Percentiles rank a stretch among this genome's conserved stretches.
Conservation (phyloP, 2,888 invertebrate genomes). For the Dilophus febrilis region DNA sequence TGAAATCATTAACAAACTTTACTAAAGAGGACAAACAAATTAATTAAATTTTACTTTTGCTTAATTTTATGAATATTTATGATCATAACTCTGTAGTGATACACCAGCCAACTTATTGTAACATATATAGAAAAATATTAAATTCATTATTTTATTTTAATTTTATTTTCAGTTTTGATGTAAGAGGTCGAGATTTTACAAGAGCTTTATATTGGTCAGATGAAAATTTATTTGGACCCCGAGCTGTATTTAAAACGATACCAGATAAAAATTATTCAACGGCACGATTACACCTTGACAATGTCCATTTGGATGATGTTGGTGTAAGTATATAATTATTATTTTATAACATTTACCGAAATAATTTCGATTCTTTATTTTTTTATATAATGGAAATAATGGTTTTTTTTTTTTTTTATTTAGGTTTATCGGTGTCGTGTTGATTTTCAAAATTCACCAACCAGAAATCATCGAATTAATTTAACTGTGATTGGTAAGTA, state of each 20-base stretch:
- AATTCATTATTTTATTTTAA: too few species aligned
- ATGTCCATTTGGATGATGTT: slow-evolving; percentile 72
- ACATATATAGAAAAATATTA: too few species aligned
- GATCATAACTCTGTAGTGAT: too few species aligned
- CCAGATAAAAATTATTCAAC: slow-evolving; percentile 38
- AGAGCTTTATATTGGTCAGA: slow-evolving; percentile 75
- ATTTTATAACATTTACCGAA: too few species aligned
- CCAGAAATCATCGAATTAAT: slow-evolving; percentile 73
- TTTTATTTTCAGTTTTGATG: slow-evolving; percentile 52
- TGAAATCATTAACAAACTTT: too few species aligned
- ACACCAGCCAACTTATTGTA: too few species aligned
- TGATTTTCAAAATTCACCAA: slow-evolving; percentile 77
- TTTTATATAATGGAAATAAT: not conserved
- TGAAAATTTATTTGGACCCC: slow-evolving; percentile 62
- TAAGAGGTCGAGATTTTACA: slow-evolving; percentile 61
- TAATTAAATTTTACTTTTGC: too few species aligned
- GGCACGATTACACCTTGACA: slow-evolving; percentile 64
- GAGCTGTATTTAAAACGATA: slow-evolving; percentile 70
- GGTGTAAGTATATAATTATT: slow-evolving; percentile 33
- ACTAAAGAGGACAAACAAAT: too few species aligned
- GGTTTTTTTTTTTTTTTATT: not conserved
- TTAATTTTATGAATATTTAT: too few species aligned
- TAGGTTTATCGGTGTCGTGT: slow-evolving; percentile 68
- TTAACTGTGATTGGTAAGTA: slow-evolving; percentile 78
- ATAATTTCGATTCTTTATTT: not conserved